Evolutionary conservation across 2,888 invertebrate species (phyloP), one percentile per base, ranked within the genome.

Genomic region (Anodontia alba): DNA sequence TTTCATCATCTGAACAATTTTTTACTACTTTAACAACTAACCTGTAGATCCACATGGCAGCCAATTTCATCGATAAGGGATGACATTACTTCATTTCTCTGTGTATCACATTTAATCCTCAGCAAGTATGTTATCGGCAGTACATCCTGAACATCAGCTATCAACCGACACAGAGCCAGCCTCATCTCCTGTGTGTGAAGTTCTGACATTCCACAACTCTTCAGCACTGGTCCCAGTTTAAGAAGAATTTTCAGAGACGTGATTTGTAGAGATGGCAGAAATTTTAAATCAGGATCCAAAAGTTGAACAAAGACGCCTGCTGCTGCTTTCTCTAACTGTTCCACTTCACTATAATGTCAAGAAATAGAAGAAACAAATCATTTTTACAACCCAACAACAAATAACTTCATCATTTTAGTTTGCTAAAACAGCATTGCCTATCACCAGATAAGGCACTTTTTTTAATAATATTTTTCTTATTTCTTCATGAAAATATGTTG

Each of bases 101-200:
- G 73, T 8, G 78, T 70, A 26, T 69, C 81, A 57, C 80, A 83
- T n/a, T 69, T 70, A 1, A 33, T 71, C 54, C 83, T 70, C 29
- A 73, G 57, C 38, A 86, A 66, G 51, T 80, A 77, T 15, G 80
- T 57, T 12, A 57, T 62, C 0, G 86, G 62, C 29, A 87, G 67
- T 10, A 49, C 29, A 20, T 82, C 83, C 57, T 83, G 79, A 38
- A 86, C 77, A 57, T 83, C 79, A 49, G 76, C 78, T 0, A 88
- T 46, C 26, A 88, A 17, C 12, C 23, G 20, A 71, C 79, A 46
- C 0, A 86, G 49, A 12, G 83, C 73, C 15, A 20, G 29, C 38
- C 73, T 73, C 29, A 88, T 54, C 8, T 78, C 71, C 0, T 20
- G n/a, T 12, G 84, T 87, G 36, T 33, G 62, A 17, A 87, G 74